Conservation (phyloP, 1,140 invertebrate genomes). For the Cataglyphis hispanica region DNA sequence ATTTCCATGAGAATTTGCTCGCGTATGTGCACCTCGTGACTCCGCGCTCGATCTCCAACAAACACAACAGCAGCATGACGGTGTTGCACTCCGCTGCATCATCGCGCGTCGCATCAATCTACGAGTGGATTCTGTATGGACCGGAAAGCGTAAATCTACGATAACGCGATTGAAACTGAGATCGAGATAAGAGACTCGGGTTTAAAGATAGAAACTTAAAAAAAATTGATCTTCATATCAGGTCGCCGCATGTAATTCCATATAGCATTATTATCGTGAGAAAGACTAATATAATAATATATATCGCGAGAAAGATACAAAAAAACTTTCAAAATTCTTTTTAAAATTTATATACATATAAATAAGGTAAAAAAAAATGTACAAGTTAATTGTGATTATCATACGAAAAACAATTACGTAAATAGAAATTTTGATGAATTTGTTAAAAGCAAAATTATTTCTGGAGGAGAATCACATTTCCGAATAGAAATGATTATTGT, state of each 20-base stretch:
- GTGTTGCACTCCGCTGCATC: slow-evolving; percentile 44
- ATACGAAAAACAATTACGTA: background rate
- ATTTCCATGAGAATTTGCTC: slow-evolving; percentile 76
- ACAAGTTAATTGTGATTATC: slow-evolving; percentile 19
- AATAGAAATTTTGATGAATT: slow-evolving; percentile 11
- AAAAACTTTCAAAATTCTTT: background rate
- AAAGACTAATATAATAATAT: background rate
- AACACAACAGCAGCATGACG: slow-evolving; percentile 26
- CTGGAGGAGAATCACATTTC: background rate
- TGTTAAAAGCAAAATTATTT: background rate
- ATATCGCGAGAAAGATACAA: background rate
- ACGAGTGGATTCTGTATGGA: slow-evolving; percentile 6
- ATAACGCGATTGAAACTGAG: slow-evolving; percentile 5
- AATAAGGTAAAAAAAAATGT: background rate
- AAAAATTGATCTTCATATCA: background rate
- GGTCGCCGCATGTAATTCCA: too few relatives aligned
- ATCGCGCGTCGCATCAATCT: slow-evolving; percentile 46
- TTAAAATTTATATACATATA: background rate
- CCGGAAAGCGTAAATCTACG: slow-evolving; percentile 3
- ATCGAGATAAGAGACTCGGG: background rate
- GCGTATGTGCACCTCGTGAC: slow-evolving; percentile 42
- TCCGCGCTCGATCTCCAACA: slow-evolving; percentile 32
- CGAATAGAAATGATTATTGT: background rate
- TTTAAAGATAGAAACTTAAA: background rate
- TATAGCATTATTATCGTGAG: background rate